Conservation (phyloP, 35 echinoderm and acorn worm genomes). For the Hemicentrotus pulcherrimus region DNA sequence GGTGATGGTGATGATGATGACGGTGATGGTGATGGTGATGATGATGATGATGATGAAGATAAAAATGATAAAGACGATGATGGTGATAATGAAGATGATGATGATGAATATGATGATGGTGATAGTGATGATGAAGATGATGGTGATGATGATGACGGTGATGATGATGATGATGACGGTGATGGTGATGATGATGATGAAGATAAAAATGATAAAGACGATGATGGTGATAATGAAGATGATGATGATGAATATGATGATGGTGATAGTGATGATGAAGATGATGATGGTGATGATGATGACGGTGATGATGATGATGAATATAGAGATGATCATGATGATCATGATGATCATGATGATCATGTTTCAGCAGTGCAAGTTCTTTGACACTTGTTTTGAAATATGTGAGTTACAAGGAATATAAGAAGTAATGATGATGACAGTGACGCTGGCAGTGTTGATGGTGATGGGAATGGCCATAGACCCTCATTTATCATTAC, state of each 20-base stretch:
- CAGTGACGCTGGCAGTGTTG: too few relatives aligned
- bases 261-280: background rate
- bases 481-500: too few relatives aligned
- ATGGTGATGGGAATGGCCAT: too few relatives aligned
- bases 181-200: background rate
- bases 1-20: conserved; percentile 28
- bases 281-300: too few relatives aligned
- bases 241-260: conserved; percentile 21
- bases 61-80: background rate
- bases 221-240: conserved; percentile 11
- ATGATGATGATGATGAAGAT: conserved; percentile 27
- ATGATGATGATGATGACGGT: background rate
- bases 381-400: too few relatives aligned
- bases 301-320: too few relatives aligned
- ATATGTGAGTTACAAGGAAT: too few relatives aligned
- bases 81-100: background rate
- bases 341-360: background rate
- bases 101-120: background rate
- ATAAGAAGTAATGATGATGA: too few relatives aligned
- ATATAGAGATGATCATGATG: background rate
- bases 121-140: background rate
- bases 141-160: background rate
- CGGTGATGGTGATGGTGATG: background rate
- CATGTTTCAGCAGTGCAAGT: background rate
- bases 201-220: background rate